Conservation (phyloP, 53 echinoderm and acorn worm genomes). For the Antedon mediterranea region DNA sequence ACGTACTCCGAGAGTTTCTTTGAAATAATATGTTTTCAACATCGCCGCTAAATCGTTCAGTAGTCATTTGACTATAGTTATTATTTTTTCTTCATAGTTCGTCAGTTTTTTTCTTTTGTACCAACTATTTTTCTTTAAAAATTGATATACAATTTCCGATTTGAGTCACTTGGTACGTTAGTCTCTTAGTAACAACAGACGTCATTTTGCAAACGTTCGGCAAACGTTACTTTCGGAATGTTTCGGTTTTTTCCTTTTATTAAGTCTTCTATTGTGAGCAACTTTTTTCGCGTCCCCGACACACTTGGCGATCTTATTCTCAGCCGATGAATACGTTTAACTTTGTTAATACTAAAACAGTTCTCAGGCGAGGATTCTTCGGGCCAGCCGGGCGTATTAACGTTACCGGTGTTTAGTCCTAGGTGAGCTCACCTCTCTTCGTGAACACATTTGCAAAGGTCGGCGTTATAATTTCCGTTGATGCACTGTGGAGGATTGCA, state of each 20-base stretch:
- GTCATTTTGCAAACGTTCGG: not conserved
- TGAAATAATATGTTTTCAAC: too few species aligned
- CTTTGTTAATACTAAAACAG: not conserved
- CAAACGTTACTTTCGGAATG: not conserved
- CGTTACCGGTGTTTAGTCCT: too few species aligned
- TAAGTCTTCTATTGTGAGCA: not conserved
- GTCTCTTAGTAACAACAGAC: not conserved
- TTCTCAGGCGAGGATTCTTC: not conserved
- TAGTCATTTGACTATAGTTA: too few species aligned
- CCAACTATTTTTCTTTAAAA: not conserved
- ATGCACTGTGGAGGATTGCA: slow-evolving; percentile 53
- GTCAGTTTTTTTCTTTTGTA: not conserved
- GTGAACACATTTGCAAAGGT: slow-evolving; percentile 60
- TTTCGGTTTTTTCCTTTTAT: not conserved
- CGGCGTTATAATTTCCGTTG: slow-evolving; percentile 42
- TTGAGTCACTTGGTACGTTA: not conserved
- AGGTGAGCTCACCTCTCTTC: slow-evolving; percentile 31
- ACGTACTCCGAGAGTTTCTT: too few species aligned
- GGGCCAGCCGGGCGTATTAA: too few species aligned
- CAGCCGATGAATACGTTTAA: not conserved
- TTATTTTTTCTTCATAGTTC: too few species aligned
- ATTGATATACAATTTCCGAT: too few species aligned
- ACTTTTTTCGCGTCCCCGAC: not conserved
- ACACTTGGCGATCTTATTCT: not conserved
- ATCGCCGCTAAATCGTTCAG: too few species aligned